Percentiles rank a stretch among this genome's conserved stretches.
Conservation (phyloP, 2,797 vertebrate species). For the Myotis daubentonii region DNA sequence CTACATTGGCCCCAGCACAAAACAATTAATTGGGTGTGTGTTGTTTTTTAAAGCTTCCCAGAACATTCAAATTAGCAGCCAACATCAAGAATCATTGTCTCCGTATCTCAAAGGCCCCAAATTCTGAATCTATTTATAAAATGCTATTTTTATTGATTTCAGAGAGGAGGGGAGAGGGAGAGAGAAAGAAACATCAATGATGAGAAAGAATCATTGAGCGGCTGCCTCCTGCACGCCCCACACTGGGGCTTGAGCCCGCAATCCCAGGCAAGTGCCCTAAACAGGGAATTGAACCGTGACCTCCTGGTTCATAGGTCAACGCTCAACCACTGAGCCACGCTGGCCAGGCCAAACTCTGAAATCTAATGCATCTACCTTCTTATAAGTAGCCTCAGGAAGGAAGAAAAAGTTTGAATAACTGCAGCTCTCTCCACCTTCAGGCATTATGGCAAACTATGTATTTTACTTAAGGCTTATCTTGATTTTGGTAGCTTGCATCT, state of each 20-base stretch:
- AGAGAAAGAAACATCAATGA: too few species aligned
- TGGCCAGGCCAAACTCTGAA: not conserved
- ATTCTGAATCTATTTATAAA: not conserved
- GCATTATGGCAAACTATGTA: not conserved
- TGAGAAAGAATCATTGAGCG: too few species aligned
- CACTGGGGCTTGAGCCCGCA: too few species aligned
- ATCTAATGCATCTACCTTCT: not conserved
- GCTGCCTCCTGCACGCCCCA: too few species aligned
- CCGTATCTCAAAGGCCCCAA: not conserved
- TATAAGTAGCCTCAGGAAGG: not conserved
- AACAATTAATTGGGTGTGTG: not conserved
- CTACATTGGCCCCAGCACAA: not conserved
- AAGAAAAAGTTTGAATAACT: not conserved
- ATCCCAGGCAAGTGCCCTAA: too few species aligned
- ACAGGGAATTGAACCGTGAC: too few species aligned
- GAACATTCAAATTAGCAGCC: not conserved
- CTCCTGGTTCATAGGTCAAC: too few species aligned
- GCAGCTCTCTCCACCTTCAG: not conserved
- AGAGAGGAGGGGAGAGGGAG: too few species aligned
- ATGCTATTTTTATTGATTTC: too few species aligned
- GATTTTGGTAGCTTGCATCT: not conserved
- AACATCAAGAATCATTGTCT: not conserved
- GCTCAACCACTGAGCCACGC: too few species aligned
- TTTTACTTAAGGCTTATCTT: not conserved
- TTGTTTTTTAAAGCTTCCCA: not conserved